Conservation (phyloP, 2,113 vertebrate genomes). For the Desmodus rotundus region DNA sequence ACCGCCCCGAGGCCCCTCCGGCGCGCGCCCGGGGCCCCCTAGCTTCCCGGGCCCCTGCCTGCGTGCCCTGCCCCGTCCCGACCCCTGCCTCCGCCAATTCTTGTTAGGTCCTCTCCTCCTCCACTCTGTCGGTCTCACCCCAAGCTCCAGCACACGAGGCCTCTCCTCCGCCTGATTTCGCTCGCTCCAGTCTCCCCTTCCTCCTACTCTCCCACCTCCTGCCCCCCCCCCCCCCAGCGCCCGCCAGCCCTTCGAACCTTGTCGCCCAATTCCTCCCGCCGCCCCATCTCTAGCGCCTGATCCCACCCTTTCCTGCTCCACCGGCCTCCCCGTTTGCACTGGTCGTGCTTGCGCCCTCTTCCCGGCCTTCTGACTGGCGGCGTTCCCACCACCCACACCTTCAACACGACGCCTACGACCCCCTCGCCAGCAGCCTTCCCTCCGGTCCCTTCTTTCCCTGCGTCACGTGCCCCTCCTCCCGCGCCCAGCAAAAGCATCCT, state of each 20-base stretch:
- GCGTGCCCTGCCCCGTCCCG: neutral
- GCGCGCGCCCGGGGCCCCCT: neutral
- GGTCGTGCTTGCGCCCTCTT: neutral
- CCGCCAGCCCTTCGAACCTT: neutral
- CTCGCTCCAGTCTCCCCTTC: neutral
- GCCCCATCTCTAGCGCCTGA: neutral
- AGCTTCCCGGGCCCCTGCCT: neutral
- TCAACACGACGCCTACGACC: neutral
- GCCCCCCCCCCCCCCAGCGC: neutral
- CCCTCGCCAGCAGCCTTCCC: neutral
- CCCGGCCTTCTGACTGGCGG: neutral
- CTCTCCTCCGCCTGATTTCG: conserved; percentile 5
- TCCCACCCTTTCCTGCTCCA: neutral
- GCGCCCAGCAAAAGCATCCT: conserved; percentile 56
- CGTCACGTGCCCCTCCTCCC: neutral
- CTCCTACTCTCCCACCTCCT: rapidly evolving
- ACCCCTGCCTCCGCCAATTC: neutral
- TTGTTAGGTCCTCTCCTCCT: neutral
- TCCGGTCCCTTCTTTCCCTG: neutral
- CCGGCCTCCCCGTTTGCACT: neutral
- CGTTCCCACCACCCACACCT: neutral
- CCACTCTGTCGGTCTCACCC: neutral
- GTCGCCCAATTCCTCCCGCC: neutral
- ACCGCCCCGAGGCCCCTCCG: neutral
- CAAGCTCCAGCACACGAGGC: neutral